Percentiles rank a stretch among this genome's conserved stretches.
Conservation (phyloP, 2,113 vertebrate species). For the Pontoporia blainvillei region DNA sequence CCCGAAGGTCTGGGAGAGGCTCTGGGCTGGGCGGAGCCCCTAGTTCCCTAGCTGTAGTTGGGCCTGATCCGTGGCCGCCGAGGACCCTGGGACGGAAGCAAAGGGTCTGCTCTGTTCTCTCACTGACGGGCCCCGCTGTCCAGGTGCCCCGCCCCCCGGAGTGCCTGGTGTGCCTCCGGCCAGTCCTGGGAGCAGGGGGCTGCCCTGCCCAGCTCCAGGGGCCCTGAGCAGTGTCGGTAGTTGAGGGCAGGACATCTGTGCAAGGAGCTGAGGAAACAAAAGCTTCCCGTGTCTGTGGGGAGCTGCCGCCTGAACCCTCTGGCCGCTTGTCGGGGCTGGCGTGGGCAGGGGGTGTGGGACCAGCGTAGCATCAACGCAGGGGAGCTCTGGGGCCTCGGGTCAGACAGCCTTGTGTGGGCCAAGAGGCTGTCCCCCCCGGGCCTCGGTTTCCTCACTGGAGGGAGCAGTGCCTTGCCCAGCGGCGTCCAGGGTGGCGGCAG, state of each 20-base stretch:
- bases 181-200: not conserved
- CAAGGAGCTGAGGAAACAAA: rapidly evolving
- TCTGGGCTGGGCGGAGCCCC: too few species aligned
- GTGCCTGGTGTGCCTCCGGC: not conserved
- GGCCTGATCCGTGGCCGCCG: rapidly evolving
- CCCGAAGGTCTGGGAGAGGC: not conserved
- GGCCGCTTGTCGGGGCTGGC: rapidly evolving
- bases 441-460: not conserved
- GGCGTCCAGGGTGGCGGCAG: too few species aligned
- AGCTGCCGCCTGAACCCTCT: rapidly evolving
- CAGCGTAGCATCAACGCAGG: rapidly evolving
- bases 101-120: not conserved
- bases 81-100: not conserved
- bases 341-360: rapidly evolving
- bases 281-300: not conserved
- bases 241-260: not conserved
- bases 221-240: rapidly evolving
- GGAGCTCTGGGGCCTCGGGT: not conserved
- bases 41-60: not conserved
- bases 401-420: not conserved
- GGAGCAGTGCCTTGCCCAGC: too few species aligned
- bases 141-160: rapidly evolving
- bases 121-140: not conserved
- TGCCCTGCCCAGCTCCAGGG: not conserved
- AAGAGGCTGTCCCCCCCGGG: rapidly evolving